Evolutionary conservation across 1,140 invertebrate genomes (phyloP).

Genomic region (Drosophila fuyamai): DNA sequence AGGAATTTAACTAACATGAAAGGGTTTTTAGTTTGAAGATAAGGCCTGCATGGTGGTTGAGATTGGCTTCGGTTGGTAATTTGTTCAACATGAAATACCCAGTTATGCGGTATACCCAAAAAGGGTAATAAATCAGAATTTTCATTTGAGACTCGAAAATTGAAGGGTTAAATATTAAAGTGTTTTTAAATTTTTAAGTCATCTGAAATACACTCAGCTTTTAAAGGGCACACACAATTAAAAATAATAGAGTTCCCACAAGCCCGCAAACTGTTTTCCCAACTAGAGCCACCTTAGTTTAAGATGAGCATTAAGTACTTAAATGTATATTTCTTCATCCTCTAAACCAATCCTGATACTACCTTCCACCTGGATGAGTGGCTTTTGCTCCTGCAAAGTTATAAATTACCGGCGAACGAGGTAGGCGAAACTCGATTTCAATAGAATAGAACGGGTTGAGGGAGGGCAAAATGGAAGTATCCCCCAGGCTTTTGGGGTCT

Average conservation of each 20-base stretch:
- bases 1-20: constrained; percentile 14
- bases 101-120: neutral
- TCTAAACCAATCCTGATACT: constrained; percentile 3
- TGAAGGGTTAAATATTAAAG: no score
- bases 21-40: constrained; percentile 13
- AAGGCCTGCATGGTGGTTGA: neutral
- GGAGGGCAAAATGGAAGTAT: neutral
- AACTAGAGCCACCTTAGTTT: neutral
- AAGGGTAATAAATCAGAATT: neutral
- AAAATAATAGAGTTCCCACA: neutral
- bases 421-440: constrained; percentile 28
- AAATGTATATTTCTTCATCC: constrained; percentile 34
- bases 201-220: no score
- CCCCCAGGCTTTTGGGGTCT: constrained; percentile 1
- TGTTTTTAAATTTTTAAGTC: no score
- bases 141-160: no score
- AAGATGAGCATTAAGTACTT: neutral
- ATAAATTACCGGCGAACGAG: constrained; percentile 26
- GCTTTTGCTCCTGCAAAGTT: constrained; percentile 16
- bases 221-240: neutral
- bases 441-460: constrained; percentile 15
- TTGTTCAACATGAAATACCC: constrained; percentile 25
- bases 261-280: neutral
- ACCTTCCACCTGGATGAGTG: constrained; percentile 1
- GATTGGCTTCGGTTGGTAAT: constrained; percentile 5